Conservation (phyloP, 2,113 vertebrate species). For the Ceyx cyanopectus region DNA sequence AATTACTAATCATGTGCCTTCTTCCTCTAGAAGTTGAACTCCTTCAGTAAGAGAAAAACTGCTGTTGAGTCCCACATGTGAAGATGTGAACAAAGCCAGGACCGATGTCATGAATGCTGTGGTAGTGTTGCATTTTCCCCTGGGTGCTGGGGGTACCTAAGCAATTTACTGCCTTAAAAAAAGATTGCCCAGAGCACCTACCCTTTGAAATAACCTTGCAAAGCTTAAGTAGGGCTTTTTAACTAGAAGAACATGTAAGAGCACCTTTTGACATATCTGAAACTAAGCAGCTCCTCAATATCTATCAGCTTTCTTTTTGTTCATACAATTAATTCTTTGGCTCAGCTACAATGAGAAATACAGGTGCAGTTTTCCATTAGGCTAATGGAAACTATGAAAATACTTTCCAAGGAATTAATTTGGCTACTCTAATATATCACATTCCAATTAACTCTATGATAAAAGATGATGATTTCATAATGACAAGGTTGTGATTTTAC, state of each 20-base stretch:
- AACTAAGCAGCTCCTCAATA: neutral
- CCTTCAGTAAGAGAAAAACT: neutral
- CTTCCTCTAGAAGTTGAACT: constrained; percentile 27
- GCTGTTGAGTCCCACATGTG: neutral
- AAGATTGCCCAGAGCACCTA: neutral
- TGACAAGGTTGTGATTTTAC: constrained; percentile 33
- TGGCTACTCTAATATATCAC: constrained; percentile 56
- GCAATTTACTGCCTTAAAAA: neutral
- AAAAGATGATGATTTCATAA: constrained; percentile 58
- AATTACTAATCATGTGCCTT: neutral
- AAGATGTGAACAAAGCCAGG: neutral
- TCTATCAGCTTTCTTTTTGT: constrained; percentile 1
- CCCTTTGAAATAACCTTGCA: neutral
- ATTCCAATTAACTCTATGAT: constrained; percentile 55
- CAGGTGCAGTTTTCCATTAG: constrained; percentile 60
- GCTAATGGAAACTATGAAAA: constrained; percentile 64
- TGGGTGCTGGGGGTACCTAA: neutral
- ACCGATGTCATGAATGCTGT: neutral
- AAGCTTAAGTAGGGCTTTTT: neutral
- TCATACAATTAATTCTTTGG: constrained; percentile 44
- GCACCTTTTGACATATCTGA: neutral
- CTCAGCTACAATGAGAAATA: constrained; percentile 29
- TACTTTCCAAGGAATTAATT: constrained; percentile 65
- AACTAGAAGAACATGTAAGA: neutral
- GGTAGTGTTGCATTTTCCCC: neutral